Conservation (phyloP, 2,888 invertebrate genomes). For the Philonicus albiceps region DNA sequence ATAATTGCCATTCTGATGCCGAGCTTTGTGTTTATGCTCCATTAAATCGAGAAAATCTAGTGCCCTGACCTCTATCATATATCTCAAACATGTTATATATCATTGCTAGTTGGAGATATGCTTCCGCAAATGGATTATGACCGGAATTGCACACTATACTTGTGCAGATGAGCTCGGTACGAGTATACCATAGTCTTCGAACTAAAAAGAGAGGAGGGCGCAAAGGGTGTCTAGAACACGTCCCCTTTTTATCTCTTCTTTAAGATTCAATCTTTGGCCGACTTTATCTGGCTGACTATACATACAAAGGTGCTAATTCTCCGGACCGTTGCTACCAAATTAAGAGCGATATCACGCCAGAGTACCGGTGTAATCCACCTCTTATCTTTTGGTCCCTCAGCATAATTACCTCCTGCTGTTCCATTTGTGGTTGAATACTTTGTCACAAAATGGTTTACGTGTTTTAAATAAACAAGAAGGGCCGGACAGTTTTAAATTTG, state of each 20-base stretch:
- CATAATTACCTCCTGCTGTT: constrained; percentile 38
- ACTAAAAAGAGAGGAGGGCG: no score
- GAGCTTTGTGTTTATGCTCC: not conserved
- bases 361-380: constrained; percentile 23
- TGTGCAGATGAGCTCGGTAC: not conserved
- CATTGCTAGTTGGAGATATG: not conserved
- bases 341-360: constrained; percentile 6
- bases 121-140: not conserved
- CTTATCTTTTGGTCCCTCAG: constrained; percentile 29
- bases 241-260: not conserved
- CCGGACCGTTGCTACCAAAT: constrained; percentile 14
- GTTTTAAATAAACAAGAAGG: constrained; percentile 35
- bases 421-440: constrained; percentile 34
- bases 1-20: not conserved
- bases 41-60: not conserved
- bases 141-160: not conserved
- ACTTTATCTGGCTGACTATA: not conserved
- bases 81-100: not conserved
- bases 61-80: not conserved
- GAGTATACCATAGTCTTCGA: not conserved
- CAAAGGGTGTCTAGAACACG: not conserved
- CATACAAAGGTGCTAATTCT: constrained; percentile 18
- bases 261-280: not conserved
- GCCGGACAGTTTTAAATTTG: constrained; percentile 24
- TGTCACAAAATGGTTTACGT: constrained; percentile 37